Percentiles rank a stretch among this genome's conserved stretches.
Evolutionary conservation across 2,797 vertebrate species (phyloP).

Genomic region (Micropoecilia bifurca): DNA sequence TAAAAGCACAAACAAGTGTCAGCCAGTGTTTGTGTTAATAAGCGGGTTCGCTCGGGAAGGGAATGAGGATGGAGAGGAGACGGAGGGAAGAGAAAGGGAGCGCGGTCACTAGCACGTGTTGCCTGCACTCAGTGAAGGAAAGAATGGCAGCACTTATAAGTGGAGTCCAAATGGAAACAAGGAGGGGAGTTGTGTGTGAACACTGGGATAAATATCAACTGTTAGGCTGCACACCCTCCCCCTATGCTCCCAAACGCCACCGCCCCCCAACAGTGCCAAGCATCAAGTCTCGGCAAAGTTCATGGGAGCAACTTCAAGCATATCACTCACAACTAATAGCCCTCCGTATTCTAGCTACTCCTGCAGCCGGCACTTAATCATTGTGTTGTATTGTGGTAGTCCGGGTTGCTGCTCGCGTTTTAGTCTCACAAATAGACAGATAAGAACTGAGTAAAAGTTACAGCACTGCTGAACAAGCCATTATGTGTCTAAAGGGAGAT

Average conservation of each 20-base stretch:
- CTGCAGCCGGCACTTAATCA: conserved; percentile 71
- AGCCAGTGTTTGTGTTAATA: conserved; percentile 83
- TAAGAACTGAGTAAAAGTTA: conserved; percentile 62
- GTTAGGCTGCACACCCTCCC: conserved; percentile 41
- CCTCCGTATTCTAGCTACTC: conserved; percentile 64
- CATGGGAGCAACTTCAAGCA: conserved; percentile 74
- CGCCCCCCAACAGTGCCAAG: conserved; percentile 40
- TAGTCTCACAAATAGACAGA: conserved; percentile 52
- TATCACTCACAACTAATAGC: conserved; percentile 81
- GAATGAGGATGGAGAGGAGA: conserved; percentile 47
- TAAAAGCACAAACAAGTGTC: conserved; percentile 82
- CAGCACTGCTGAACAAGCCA: conserved; percentile 64
- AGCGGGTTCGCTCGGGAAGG: conserved; percentile 63
- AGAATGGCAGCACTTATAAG: conserved; percentile 70
- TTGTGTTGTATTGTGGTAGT: conserved; percentile 64
- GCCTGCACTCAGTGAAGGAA: conserved; percentile 53
- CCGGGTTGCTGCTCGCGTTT: conserved; percentile 57
- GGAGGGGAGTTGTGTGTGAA: conserved; percentile 59
- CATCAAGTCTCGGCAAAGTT: conserved; percentile 67
- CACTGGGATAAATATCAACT: conserved; percentile 64
- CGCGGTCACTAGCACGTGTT: conserved; percentile 69
- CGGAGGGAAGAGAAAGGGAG: conserved; percentile 47
- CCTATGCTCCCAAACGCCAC: conserved; percentile 26
- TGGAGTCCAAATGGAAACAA: conserved; percentile 66
- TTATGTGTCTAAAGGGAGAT: conserved; percentile 49